Conservation (phyloP, 2,113 vertebrate genomes). For the Chinchilla lanigera region DNA sequence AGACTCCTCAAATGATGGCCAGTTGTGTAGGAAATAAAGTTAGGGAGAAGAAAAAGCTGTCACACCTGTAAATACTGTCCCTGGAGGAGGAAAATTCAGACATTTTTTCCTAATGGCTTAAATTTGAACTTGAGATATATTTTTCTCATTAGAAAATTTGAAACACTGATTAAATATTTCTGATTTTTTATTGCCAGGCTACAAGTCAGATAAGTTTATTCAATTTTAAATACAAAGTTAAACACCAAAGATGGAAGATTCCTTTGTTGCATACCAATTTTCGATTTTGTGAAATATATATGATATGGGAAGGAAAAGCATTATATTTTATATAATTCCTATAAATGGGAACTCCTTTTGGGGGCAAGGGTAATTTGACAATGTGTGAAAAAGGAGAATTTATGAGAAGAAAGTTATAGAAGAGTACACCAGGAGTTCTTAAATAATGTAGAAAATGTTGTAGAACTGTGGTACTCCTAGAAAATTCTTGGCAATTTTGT, state of each 20-base stretch:
- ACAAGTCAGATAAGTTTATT: conserved; percentile 1
- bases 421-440: conserved; percentile 4
- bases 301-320: not conserved
- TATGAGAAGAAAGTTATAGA: conserved; percentile 23
- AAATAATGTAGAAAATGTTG: not conserved
- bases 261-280: not conserved
- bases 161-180: conserved; percentile 6
- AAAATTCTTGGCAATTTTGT: conserved; percentile 10
- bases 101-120: not conserved
- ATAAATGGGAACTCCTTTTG: not conserved
- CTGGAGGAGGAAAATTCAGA: not conserved
- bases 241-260: not conserved
- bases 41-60: not conserved
- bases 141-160: conserved; percentile 17
- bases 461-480: not conserved
- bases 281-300: conserved; percentile 7
- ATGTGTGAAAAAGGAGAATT: not conserved
- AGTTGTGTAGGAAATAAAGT: not conserved
- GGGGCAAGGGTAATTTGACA: not conserved
- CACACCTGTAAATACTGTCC: not conserved
- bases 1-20: not conserved
- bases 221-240: conserved; percentile 35
- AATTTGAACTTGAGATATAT: conserved; percentile 5
- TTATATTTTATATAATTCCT: not conserved
- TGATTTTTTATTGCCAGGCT: not conserved